Conservation (phyloP, 2,888 invertebrate species). For the Caenorhabditis sinica region DNA sequence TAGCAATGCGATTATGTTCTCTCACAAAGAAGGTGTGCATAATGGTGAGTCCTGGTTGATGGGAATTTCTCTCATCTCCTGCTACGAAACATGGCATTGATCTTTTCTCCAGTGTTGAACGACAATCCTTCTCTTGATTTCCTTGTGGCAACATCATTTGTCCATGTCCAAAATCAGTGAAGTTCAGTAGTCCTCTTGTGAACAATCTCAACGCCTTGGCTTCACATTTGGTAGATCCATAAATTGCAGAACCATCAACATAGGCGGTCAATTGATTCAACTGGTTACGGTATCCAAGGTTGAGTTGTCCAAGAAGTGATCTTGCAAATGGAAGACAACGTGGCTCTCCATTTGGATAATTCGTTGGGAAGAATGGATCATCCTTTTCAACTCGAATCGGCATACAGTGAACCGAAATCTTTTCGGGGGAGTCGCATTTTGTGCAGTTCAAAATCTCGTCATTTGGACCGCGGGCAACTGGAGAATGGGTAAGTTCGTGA, state of each 20-base stretch:
- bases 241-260: conserved; percentile 89
- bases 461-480: conserved; percentile 81
- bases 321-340: conserved; percentile 96
- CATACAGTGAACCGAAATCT: conserved; percentile 95
- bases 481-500: conserved; percentile 87
- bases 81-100: conserved; percentile 82
- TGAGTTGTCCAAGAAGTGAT: conserved; percentile 93
- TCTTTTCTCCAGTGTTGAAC: conserved; percentile 75
- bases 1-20: conserved; percentile 83
- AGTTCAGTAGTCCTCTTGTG: conserved; percentile 84
- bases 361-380: conserved; percentile 91
- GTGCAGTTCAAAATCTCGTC: conserved; percentile 83
- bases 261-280: conserved; percentile 89
- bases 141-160: conserved; percentile 83
- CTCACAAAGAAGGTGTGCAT: conserved; percentile 83
- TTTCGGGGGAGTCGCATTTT: conserved; percentile 91
- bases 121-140: conserved; percentile 82
- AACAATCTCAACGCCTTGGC: conserved; percentile 89
- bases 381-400: conserved; percentile 93
- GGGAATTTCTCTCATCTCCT: conserved; percentile 81
- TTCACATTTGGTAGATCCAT: conserved; percentile 93
- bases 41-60: conserved; percentile 82
- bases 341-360: conserved; percentile 91
- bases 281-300: conserved; percentile 86
- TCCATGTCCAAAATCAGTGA: conserved; percentile 80